Evolutionary conservation across 2,888 invertebrate species (phyloP), one percentile per base, ranked within the genome.

Genomic region (Spodoptera picta): DNA sequence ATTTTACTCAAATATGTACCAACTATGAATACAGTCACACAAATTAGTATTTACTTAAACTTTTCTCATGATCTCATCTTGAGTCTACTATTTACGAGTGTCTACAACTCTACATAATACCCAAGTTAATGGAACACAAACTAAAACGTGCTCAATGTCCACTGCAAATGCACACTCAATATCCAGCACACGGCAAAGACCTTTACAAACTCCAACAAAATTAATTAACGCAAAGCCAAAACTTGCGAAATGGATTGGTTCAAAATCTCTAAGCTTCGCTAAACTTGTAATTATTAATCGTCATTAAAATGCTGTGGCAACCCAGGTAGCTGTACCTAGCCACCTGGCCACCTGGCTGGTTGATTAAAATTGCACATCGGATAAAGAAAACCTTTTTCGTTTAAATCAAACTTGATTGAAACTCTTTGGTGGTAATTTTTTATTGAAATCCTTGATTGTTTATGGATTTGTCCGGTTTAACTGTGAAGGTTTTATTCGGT

Each of bases 361-460:
- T 80, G 68, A 78, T 80, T 80, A 78, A 77, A 77, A 80, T 80
- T 77, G 63, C 54, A 80, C 68, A 58, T 69, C 23, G 78, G 60
- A 65, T 67, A 46, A 79, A 67, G 66, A 71, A 36, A 73, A 77
- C 49, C 54, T 47, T 60, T 77, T 63, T 63, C 63, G 23, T 54
- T 48, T 48, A 60, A 64, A 77, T 71, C 62, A 77, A 69, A 71
- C 31, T 66, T 69, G 60, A 77, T 79, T 56, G 63, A 52, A 73
- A 57, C 46, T 54, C 56, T 65, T 73, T 77, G 51, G 52, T 50
- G 41, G 48, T 58, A 53, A 57, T 61, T 65, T 63, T 75, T 73
- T 69, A 73, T 62, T 69, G 45, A 24, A 55, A 73, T 58, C 52
- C 42, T 42, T 44, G 44, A 69, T 63, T 61, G 45, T 73, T 62